Evolutionary conservation across 2,888 invertebrate species (phyloP), one percentile per base, ranked within the genome.

Genomic region (Acleris literana): DNA sequence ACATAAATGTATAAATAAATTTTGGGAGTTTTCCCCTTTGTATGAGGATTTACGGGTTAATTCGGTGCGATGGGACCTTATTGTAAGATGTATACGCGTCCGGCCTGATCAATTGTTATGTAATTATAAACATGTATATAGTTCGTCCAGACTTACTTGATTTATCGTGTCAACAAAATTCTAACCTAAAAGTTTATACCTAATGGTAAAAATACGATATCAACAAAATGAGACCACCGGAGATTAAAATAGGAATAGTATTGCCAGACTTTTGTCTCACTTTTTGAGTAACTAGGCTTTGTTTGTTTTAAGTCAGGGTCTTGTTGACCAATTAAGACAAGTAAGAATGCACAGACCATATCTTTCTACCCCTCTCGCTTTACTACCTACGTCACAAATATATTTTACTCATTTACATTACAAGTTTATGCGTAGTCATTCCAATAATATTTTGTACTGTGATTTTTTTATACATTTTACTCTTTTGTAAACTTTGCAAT

Each of bases 391-490:
- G 51, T 62, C 62, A 66, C 66, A 66, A 61, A 61, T 64, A 58
- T 64, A 55, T 25, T 43, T 29, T 59, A 53, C 55, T 62, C 60
- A 33, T 56, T 39, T 55, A 6, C n/a, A 43, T 59, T 51, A 49
- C 43, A 51, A 61, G 51, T 67, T 25, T 57, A 48, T 48, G 54
- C 22, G 39, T 65, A 64, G 65, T 68, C 65, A 81, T 79, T 79
- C 79, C 77, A 78, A 54, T 68, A 71, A 69, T 61, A 49, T 62
- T 67, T 66, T 67, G 69, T 77, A 73, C 86, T 86, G 84, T 86
- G 87, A 86, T 86, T 79, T 75, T 74, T 77, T 76, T 73, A 54
- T 63, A 68, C 46, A 66, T 73, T 72, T 72, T 73, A 74, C 73
- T 75, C 70, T 74, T 74, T 77, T 80, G 77, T 77, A 79, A 61